phyloP scores from a whole-genome alignment of 1,140 invertebrate species.

The Brachionus calyciflorus region DNA sequence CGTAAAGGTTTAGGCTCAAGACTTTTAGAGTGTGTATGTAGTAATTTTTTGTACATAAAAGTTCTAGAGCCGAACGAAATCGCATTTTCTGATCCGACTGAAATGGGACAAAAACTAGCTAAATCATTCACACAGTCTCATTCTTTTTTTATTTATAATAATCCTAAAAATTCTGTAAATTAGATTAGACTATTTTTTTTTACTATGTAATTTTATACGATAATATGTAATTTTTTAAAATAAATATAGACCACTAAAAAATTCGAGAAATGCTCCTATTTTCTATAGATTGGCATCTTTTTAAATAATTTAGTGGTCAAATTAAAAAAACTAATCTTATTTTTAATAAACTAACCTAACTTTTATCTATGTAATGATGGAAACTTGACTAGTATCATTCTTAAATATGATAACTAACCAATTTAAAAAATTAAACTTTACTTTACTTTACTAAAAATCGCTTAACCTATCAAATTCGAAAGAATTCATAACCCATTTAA shows the following conservation, averaged over 20 bases:
- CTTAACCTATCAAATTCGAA: too few relatives aligned
- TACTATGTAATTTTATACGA: neutral
- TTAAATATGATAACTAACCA: too few relatives aligned
- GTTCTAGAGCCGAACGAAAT: neutral
- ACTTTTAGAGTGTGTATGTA: constrained; percentile 21
- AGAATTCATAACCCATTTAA: too few relatives aligned
- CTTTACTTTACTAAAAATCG: too few relatives aligned
- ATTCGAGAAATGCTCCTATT: too few relatives aligned
- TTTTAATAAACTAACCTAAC: too few relatives aligned
- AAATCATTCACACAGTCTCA: neutral
- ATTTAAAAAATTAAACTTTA: too few relatives aligned
- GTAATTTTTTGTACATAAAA: constrained; percentile 37
- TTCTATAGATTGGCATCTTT: too few relatives aligned
- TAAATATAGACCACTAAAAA: too few relatives aligned
- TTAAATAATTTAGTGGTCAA: too few relatives aligned
- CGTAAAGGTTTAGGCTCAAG: neutral
- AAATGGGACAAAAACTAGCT: neutral
- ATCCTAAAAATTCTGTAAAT: neutral
- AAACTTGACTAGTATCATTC: neutral
- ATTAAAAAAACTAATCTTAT: too few relatives aligned
- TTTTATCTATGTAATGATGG: constrained; percentile 15
- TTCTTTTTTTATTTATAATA: constrained; percentile 15
- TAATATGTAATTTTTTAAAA: neutral
- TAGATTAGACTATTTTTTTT: constrained; percentile 18
- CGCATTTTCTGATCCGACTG: constrained; percentile 14